A percentile compares a stretch with the other conserved stretches of the same genome.
Conservation (phyloP, 1,140 invertebrate genomes). For the Hesperophylax magnus region DNA sequence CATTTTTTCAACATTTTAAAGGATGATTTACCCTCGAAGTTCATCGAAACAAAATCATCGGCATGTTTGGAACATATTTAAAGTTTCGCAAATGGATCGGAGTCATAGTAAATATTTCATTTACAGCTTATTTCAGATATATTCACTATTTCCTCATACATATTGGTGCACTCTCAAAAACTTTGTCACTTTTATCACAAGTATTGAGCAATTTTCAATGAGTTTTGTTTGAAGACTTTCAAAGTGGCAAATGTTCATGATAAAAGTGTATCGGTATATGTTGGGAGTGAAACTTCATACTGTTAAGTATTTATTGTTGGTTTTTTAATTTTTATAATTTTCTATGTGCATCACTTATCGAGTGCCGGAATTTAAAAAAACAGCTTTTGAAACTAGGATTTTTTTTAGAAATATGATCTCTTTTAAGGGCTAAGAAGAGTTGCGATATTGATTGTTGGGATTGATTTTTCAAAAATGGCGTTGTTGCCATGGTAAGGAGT, state of each 20-base stretch:
- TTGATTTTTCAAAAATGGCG: not conserved
- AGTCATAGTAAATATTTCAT: not conserved
- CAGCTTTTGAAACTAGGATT: too few species aligned
- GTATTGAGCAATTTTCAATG: not conserved
- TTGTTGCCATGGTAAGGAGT: too few species aligned
- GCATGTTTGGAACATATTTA: not conserved
- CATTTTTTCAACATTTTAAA: not conserved
- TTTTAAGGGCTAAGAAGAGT: not conserved
- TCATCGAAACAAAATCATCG: not conserved
- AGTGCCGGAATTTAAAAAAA: not conserved
- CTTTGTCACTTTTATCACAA: not conserved
- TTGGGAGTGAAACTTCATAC: conserved; percentile 4
- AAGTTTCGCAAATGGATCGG: not conserved
- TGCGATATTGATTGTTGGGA: not conserved
- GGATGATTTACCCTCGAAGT: not conserved
- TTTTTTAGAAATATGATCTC: too few species aligned
- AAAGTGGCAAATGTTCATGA: not conserved
- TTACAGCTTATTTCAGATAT: not conserved
- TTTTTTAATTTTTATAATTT: not conserved
- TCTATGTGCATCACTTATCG: not conserved
- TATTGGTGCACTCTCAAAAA: not conserved
- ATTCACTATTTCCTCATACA: not conserved
- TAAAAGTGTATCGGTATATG: not conserved
- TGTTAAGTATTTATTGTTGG: conserved; percentile 22
- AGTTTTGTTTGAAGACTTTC: not conserved